These are phyloP conservation scores for Myotis davidii DNA, from an alignment of 2,113 vertebrate species.

Conservation along the genomic window DNA sequence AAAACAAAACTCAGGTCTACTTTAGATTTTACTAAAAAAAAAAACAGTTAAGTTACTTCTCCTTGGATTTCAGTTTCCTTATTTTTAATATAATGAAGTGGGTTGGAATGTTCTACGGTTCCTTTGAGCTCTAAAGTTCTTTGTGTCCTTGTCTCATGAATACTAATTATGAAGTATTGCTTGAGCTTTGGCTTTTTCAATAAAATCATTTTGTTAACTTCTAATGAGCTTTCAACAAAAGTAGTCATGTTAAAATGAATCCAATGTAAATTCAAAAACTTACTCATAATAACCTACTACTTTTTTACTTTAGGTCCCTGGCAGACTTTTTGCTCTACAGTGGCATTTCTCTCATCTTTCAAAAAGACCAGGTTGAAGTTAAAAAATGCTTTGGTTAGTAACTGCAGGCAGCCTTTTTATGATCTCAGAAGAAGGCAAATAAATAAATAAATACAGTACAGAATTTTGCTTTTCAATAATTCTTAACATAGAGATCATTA, in stretches of 20 bases:
- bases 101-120: not conserved
- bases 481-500: slow-evolving; percentile 69
- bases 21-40: not conserved
- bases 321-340: not conserved
- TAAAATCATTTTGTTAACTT: slow-evolving; percentile 53
- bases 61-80: not conserved
- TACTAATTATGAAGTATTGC: not conserved
- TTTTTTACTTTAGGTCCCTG: not conserved
- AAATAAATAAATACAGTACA: slow-evolving; percentile 36
- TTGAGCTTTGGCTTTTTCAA: slow-evolving; percentile 32
- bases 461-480: slow-evolving; percentile 71
- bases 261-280: slow-evolving; percentile 42
- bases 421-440: not conserved
- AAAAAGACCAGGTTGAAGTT: slow-evolving; percentile 29
- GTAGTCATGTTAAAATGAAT: slow-evolving; percentile 47
- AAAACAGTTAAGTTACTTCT: not conserved
- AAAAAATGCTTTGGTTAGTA: slow-evolving; percentile 20
- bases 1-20: not conserved
- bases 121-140: not conserved
- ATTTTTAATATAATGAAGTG: not conserved
- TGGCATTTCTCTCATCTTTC: not conserved
- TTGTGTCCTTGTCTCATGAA: not conserved
- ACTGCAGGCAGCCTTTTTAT: not conserved
- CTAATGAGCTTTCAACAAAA: slow-evolving; percentile 9
- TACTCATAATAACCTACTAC: slow-evolving; percentile 5